Base-by-base conservation (phyloP, 2,797 vertebrate genomes). In the Sebastes hopkinsi region DNA sequence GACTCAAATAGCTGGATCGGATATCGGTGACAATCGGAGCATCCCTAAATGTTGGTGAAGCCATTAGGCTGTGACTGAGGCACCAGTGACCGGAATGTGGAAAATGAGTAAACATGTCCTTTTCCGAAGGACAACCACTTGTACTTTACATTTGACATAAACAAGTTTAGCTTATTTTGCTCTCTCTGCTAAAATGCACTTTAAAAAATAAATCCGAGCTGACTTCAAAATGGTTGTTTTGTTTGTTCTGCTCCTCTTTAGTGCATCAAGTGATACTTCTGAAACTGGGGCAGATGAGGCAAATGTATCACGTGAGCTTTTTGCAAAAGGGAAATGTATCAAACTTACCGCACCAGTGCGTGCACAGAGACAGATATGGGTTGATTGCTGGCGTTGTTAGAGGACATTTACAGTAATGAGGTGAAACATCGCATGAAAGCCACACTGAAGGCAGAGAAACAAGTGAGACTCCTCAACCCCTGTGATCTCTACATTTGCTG, bases 321-420 rank as follows among this genome's bases (percentile, higher is more conserved):
- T 82, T 69, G 72, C 32, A 5, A 50, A 50, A 76, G 62, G 42
- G 65, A 81, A 86, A 88, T 79, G 65, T 29, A 88, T 87, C 64
- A 83, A 78, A 81, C 60, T 27, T 72, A 69, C 72, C 79, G 76
- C 73, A 76, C 25, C 38, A 7, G 32, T 29, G 72, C 54, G 13
- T 54, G 32, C 66, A 32, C 10, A 69, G 79, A 87, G 83, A 84
- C 83, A 82, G 59, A 87, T 78, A 84, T 77, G 68, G 81, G 80
- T 68, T 88, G 79, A 90, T 82, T 80, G 77, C 75, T 59, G 64
- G 64, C 73, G 66, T 85, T 82, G 84, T 88, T 81, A 77, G 75
- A 90, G 88, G 85, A 85, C 90, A 65, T 87, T 88, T 86, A 78
- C 74, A 74, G 81, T 84, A 88, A 89, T 85, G 80, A 91, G 88